Percentiles rank a stretch among this genome's conserved stretches.
phyloP scores from a whole-genome alignment of 2,888 invertebrate species.

The Nomada lathburiana region DNA sequence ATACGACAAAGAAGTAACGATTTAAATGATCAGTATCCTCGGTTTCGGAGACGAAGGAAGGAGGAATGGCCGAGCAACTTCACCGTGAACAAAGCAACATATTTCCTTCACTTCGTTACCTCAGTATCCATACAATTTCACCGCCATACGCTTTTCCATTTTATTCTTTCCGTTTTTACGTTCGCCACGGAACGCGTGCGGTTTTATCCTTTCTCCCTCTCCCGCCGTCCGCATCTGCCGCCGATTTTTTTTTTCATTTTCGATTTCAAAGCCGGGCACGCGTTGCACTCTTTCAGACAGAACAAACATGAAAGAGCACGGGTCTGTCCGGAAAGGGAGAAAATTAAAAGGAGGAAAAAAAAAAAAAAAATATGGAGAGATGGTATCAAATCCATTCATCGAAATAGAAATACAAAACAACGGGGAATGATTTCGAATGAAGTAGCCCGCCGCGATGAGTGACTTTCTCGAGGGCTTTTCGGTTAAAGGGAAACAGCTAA shows the following conservation, averaged over 20 bases:
- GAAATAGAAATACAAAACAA: background rate
- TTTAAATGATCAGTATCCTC: background rate
- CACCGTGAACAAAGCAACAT: slow-evolving; percentile 13
- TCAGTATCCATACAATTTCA: slow-evolving; percentile 27
- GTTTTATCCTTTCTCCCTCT: background rate
- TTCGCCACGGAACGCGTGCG: background rate
- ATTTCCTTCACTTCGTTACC: slow-evolving; percentile 42
- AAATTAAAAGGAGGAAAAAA: background rate
- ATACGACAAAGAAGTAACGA: background rate
- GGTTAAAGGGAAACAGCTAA: slow-evolving; percentile 45
- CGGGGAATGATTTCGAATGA: slow-evolving; percentile 31
- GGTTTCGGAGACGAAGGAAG: background rate
- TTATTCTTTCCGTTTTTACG: slow-evolving; percentile 15
- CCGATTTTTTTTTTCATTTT: slow-evolving; percentile 25
- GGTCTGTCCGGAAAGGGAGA: background rate
- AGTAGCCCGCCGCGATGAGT: background rate
- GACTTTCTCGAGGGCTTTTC: slow-evolving; percentile 34
- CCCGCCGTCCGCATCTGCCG: background rate
- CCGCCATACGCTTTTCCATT: slow-evolving; percentile 9
- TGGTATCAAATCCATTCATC: slow-evolving; percentile 5
- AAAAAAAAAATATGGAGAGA: background rate
- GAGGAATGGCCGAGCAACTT: background rate
- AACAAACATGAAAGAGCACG: slow-evolving; percentile 8
- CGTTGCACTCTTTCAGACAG: background rate
- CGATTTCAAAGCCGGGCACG: slow-evolving; percentile 21